A percentile compares a stretch with the other conserved stretches of the same genome.
Conservation (phyloP, 2,113 vertebrate genomes). For the Cyphomyrus plagiostoma region DNA sequence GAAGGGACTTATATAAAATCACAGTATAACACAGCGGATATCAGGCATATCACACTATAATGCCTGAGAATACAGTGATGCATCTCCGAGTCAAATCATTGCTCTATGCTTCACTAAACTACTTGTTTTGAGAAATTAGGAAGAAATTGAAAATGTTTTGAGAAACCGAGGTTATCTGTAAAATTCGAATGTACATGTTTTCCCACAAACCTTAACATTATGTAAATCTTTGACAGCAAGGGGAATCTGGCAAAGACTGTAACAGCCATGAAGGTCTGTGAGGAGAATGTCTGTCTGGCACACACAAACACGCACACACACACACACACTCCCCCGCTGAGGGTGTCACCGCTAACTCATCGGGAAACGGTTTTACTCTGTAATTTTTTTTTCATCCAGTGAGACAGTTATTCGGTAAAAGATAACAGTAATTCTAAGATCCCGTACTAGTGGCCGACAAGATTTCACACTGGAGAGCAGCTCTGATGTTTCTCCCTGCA, state of each 20-base stretch:
- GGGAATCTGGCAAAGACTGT: background rate
- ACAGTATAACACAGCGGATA: background rate
- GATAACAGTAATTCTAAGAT: conserved; percentile 17
- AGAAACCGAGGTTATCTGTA: background rate
- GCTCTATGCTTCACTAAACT: background rate
- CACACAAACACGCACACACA: background rate
- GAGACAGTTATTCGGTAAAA: background rate
- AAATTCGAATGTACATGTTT: background rate
- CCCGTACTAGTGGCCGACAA: background rate
- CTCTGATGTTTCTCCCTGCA: background rate
- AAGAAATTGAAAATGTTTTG: background rate
- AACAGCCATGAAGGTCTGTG: background rate
- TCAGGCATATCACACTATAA: background rate
- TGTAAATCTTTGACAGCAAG: background rate
- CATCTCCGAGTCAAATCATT: background rate
- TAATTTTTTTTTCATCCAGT: background rate
- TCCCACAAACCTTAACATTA: background rate
- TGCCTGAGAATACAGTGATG: background rate
- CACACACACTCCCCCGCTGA: background rate
- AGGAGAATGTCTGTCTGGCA: background rate
- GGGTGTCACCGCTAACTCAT: background rate
- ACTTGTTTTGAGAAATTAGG: background rate
- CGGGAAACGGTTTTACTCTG: background rate
- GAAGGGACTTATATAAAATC: background rate
- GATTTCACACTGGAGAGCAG: conserved; percentile 2